These are phyloP conservation scores for Pterophyllum scalare DNA, from an alignment of 2,113 vertebrate species.

Conservation along the genomic window DNA sequence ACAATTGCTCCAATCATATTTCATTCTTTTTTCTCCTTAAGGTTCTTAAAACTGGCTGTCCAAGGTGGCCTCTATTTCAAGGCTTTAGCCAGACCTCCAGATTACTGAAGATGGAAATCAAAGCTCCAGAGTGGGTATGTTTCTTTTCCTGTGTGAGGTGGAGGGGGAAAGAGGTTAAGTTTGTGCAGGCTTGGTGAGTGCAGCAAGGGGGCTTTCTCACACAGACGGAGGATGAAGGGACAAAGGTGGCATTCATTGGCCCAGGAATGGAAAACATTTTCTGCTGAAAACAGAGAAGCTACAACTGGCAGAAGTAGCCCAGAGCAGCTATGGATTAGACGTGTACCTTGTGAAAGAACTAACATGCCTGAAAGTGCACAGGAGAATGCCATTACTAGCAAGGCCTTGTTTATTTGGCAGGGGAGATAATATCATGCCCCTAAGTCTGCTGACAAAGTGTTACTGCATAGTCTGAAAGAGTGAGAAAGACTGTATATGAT, in stretches of 20 bases:
- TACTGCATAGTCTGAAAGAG: conserved; percentile 16
- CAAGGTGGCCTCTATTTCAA: conserved; percentile 43
- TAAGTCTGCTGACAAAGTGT: background rate
- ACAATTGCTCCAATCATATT: background rate
- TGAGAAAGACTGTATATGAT: conserved; percentile 1
- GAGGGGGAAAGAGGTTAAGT: conserved; percentile 79
- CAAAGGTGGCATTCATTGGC: conserved; percentile 87
- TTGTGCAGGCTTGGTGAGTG: conserved; percentile 76
- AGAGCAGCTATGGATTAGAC: conserved; percentile 71
- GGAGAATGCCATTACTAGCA: conserved; percentile 12
- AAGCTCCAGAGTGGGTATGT: conserved; percentile 69
- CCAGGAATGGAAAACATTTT: conserved; percentile 87
- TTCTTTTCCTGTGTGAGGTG: conserved; percentile 80
- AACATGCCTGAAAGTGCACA: conserved; percentile 28
- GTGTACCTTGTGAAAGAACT: conserved; percentile 44
- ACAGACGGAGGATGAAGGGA: conserved; percentile 81
- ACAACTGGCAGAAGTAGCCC: conserved; percentile 67
- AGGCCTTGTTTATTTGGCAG: conserved; percentile 46
- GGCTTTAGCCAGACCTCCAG: conserved; percentile 60
- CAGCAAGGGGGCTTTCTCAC: conserved; percentile 78
- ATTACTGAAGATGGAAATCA: conserved; percentile 75
- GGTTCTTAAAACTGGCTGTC: conserved; percentile 33
- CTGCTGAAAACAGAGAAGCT: conserved; percentile 81
- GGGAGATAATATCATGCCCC: conserved; percentile 36
- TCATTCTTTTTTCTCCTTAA: conserved; percentile 7